Percentiles rank a stretch among this genome's conserved stretches.
These are phyloP conservation scores for Thamnophis elegans DNA, from an alignment of 2,797 vertebrate species.

Conservation along the genomic window DNA sequence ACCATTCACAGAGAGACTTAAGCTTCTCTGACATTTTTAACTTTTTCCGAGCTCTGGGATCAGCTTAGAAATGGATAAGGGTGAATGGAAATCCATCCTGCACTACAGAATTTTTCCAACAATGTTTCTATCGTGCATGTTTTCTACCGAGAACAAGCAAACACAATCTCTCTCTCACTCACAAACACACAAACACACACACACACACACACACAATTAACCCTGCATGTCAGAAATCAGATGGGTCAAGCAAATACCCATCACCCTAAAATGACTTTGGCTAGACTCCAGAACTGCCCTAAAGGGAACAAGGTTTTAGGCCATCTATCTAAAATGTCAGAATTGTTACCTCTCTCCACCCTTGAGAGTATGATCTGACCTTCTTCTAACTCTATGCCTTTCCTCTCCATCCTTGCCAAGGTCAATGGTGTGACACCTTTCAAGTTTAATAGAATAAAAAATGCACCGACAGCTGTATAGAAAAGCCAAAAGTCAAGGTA, in stretches of 20 bases:
- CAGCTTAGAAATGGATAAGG: not conserved
- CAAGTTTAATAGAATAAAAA: not conserved
- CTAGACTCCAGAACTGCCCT: not conserved
- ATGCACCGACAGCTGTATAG: not conserved
- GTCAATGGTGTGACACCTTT: not conserved
- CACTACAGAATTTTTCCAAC: not conserved
- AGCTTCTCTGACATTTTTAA: constrained; percentile 51
- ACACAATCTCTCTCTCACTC: not conserved
- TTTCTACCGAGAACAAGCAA: not conserved
- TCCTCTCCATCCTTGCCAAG: not conserved
- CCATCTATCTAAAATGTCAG: not conserved
- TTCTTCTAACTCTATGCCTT: not conserved
- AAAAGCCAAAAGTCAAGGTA: not conserved
- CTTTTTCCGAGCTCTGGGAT: constrained; percentile 33
- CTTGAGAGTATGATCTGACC: not conserved
- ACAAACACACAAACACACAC: too few species aligned
- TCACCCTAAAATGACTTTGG: not conserved
- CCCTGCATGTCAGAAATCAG: not conserved
- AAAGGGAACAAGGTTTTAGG: not conserved
- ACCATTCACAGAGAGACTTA: not conserved
- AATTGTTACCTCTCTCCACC: not conserved
- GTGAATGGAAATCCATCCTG: not conserved
- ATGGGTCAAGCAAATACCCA: constrained; percentile 13
- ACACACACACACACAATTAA: too few species aligned
- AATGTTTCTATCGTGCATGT: not conserved